Percentiles rank a stretch among this genome's conserved stretches.
phyloP scores from a whole-genome alignment of 2,113 vertebrate genomes.

The Ictidomys tridecemlineatus region DNA sequence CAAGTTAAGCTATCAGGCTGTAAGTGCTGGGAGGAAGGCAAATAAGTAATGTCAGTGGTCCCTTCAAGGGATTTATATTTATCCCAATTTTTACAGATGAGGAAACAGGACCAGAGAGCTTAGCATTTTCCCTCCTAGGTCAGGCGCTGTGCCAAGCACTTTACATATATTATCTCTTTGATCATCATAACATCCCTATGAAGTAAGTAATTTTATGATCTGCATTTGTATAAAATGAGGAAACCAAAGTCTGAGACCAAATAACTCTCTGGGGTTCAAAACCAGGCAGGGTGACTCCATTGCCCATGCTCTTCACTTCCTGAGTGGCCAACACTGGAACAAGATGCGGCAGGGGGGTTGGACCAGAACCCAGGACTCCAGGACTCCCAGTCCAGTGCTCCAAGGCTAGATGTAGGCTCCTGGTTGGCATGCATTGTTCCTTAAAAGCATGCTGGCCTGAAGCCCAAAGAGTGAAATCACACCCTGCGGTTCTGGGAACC shows the following conservation, averaged over 20 bases:
- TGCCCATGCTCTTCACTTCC: background rate
- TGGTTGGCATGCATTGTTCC: slow-evolving; percentile 66
- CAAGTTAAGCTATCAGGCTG: slow-evolving; percentile 10
- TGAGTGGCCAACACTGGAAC: background rate
- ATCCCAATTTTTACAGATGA: slow-evolving; percentile 38
- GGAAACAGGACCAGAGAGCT: background rate
- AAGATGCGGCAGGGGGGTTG: background rate
- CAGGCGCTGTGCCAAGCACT: slow-evolving; percentile 3
- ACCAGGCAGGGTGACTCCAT: background rate
- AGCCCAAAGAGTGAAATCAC: slow-evolving; percentile 79
- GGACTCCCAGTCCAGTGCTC: slow-evolving; percentile 22
- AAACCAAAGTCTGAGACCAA: background rate
- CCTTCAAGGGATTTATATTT: background rate
- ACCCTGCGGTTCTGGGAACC: slow-evolving; percentile 75
- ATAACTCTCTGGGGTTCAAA: background rate
- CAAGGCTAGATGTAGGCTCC: background rate
- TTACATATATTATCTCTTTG: slow-evolving; percentile 29
- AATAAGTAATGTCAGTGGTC: background rate
- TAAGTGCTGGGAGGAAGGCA: background rate
- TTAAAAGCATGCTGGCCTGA: slow-evolving; percentile 72
- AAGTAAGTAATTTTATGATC: slow-evolving; percentile 16
- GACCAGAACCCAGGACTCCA: slow-evolving; percentile 3
- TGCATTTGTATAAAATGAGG: slow-evolving; percentile 8
- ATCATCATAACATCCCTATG: background rate
- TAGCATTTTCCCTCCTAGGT: background rate